Evolutionary conservation across 2,113 vertebrate species (phyloP).

Genomic region (Grantiella picta): DNA sequence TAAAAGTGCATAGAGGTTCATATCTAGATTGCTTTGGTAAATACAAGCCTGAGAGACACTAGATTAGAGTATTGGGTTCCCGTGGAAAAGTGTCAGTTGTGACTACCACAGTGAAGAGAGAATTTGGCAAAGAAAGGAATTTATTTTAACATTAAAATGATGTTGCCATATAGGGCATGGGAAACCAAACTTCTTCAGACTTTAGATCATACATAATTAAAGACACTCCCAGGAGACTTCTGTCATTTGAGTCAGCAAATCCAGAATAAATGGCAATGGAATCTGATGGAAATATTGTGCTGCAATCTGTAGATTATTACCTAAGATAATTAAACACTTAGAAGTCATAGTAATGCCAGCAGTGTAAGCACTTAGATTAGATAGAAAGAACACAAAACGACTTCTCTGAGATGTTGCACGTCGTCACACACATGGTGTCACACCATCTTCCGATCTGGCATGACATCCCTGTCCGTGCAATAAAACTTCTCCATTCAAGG

Average conservation of each 20-base stretch:
- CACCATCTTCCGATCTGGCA: not conserved
- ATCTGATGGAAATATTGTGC: not conserved
- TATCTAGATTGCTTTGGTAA: not conserved
- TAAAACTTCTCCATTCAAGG: not conserved
- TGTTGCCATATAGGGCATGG: not conserved
- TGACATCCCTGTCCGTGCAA: not conserved
- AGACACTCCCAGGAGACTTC: not conserved
- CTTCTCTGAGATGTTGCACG: not conserved
- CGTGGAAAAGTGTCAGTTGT: not conserved
- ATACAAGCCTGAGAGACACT: not conserved
- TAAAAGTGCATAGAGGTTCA: not conserved
- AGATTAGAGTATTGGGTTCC: not conserved
- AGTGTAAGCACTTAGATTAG: conserved; percentile 10
- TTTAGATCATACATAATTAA: not conserved
- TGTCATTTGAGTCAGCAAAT: conserved; percentile 15
- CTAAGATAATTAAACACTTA: not conserved
- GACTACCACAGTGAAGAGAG: not conserved
- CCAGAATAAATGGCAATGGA: not conserved
- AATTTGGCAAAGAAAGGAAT: not conserved
- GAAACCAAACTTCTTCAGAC: not conserved
- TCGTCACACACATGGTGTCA: not conserved
- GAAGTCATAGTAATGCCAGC: not conserved
- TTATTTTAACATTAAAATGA: not conserved
- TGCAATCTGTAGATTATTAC: conserved; percentile 27
- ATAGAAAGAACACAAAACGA: not conserved